Percentiles rank a stretch among this genome's conserved stretches.
Conservation (phyloP, 1,140 invertebrate species). For the Steinernema khuongi region DNA sequence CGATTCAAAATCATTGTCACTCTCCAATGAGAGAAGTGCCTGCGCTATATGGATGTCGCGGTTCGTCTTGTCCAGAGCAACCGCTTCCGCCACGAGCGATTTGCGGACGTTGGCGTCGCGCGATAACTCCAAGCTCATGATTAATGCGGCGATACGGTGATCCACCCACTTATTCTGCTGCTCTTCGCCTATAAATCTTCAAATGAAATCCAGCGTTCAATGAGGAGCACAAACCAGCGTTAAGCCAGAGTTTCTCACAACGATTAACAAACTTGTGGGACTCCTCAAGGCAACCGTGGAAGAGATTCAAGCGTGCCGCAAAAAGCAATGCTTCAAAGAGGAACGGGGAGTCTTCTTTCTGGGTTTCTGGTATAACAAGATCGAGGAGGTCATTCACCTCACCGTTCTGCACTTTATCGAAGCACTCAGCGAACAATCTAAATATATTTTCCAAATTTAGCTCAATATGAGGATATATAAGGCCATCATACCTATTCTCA, state of each 20-base stretch:
- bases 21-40: not conserved
- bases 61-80: not conserved
- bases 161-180: not conserved
- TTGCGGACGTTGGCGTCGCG: not conserved
- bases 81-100: not conserved
- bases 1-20: no score
- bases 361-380: not conserved
- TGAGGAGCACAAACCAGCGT: not conserved
- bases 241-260: not conserved
- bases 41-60: not conserved
- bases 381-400: not conserved
- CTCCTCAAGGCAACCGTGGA: not conserved
- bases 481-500: not conserved
- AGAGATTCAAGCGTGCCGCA: not conserved
- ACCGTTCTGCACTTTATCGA: not conserved
- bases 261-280: not conserved
- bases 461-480: not conserved
- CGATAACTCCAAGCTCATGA: not conserved
- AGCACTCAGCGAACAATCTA: constrained; percentile 8
- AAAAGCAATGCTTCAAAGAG: not conserved
- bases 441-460: not conserved
- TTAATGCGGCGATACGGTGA: not conserved
- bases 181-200: not conserved
- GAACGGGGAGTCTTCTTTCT: not conserved
- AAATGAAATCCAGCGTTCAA: not conserved